These are phyloP conservation scores for Drosophila jambulina DNA, from an alignment of 1,140 invertebrate species.

Conservation along the genomic window DNA sequence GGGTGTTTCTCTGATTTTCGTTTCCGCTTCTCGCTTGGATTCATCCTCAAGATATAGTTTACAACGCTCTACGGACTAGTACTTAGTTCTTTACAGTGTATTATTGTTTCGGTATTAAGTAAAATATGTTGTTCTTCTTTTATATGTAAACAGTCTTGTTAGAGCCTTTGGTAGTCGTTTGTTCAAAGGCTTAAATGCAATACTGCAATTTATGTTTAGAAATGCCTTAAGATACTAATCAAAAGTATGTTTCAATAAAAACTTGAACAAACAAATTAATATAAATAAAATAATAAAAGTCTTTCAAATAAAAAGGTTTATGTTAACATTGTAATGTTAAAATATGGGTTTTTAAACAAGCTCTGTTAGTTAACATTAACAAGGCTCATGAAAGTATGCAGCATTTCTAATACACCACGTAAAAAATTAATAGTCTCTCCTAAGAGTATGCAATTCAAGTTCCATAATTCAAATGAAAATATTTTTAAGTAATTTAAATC, in stretches of 20 bases:
- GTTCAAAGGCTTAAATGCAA: slow-evolving; percentile 71
- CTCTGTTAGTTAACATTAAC: slow-evolving; percentile 11
- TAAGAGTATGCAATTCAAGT: neutral
- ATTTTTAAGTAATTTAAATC: neutral
- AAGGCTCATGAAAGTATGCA: slow-evolving; percentile 35
- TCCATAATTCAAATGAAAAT: neutral
- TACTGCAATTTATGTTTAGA: slow-evolving; percentile 3
- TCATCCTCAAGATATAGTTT: slow-evolving; percentile 53
- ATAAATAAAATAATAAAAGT: neutral
- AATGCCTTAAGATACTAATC: neutral
- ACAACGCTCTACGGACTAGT: slow-evolving; percentile 61
- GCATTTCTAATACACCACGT: neutral
- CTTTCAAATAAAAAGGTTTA: neutral
- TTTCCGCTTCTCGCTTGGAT: slow-evolving; percentile 39
- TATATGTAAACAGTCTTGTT: slow-evolving; percentile 75
- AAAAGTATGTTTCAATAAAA: neutral
- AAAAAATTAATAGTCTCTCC: neutral
- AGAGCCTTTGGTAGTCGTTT: slow-evolving; percentile 48
- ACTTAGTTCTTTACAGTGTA: slow-evolving; percentile 51
- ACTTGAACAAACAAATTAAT: neutral
- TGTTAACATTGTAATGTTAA: neutral
- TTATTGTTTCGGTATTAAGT: slow-evolving; percentile 71
- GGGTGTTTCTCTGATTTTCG: slow-evolving; percentile 65
- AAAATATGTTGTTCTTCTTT: slow-evolving; percentile 57
- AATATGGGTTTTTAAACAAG: neutral